A percentile compares a stretch with the other conserved stretches of the same genome.
Conservation (phyloP, 2,888 invertebrate species). For the Acanthoscelides obtectus region DNA sequence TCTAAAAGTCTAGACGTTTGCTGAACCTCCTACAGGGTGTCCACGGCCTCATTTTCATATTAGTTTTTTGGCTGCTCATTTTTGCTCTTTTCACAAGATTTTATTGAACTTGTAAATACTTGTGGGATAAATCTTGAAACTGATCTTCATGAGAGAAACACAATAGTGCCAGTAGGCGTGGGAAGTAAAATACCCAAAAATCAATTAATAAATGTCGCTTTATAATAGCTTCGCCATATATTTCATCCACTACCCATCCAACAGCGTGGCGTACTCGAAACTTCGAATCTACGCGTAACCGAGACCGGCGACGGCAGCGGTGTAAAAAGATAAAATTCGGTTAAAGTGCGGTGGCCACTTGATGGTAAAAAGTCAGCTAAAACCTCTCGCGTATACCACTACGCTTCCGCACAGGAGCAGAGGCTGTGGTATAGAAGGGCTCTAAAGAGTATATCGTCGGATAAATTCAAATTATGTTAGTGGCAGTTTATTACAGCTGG, state of each 20-base stretch:
- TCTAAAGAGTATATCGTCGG: neutral
- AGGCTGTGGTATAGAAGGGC: neutral
- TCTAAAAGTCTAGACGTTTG: no score
- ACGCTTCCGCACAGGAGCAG: neutral
- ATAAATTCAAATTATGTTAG: neutral
- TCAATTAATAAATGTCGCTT: neutral
- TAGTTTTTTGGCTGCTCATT: no score
- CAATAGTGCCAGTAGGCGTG: no score
- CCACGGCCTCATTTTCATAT: no score
- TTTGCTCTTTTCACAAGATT: no score
- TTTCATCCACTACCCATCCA: neutral
- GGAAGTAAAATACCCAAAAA: no score
- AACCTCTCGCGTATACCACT: neutral
- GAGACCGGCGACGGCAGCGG: neutral
- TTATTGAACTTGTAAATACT: no score
- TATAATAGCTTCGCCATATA: neutral
- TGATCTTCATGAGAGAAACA: no score
- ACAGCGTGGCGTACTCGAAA: neutral
- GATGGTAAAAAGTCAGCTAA: neutral
- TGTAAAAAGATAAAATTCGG: neutral
- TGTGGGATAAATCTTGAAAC: no score
- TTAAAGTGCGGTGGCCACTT: neutral
- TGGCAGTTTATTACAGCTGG: neutral
- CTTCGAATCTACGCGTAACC: neutral
- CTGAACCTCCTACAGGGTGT: no score